Percentiles rank a stretch among this genome's conserved stretches.
phyloP scores from a whole-genome alignment of 2,797 vertebrate species.

The Sphenopsis melanotis region DNA sequence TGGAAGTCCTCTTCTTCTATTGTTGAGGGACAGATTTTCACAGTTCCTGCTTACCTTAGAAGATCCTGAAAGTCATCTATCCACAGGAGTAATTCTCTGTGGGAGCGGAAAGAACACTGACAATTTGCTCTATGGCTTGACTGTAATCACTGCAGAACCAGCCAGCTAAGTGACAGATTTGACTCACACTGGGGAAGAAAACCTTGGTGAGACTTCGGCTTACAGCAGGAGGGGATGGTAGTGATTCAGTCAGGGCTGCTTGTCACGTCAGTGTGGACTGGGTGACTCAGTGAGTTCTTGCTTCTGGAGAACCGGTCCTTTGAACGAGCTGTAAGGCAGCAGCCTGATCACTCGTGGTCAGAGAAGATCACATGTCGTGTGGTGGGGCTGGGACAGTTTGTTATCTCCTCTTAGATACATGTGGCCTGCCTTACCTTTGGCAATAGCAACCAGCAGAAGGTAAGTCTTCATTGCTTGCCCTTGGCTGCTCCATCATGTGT shows the following conservation, averaged over 20 bases:
- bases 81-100: neutral
- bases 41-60: neutral
- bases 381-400: neutral
- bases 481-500: neutral
- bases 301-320: neutral
- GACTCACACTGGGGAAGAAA: neutral
- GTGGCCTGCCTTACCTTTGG: neutral
- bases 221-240: neutral
- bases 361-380: neutral
- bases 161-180: neutral
- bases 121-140: neutral
- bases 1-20: neutral
- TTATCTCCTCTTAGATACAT: neutral
- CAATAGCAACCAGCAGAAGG: neutral
- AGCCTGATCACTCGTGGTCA: neutral
- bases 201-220: neutral
- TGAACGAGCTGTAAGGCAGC: neutral
- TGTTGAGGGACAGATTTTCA: neutral
- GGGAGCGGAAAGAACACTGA: neutral
- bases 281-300: neutral
- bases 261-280: neutral
- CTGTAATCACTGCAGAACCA: neutral
- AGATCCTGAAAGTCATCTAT: neutral
- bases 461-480: neutral
- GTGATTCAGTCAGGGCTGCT: slow-evolving; percentile 26